Conservation (phyloP, 1,140 invertebrate species). For the Cydia amplana region DNA sequence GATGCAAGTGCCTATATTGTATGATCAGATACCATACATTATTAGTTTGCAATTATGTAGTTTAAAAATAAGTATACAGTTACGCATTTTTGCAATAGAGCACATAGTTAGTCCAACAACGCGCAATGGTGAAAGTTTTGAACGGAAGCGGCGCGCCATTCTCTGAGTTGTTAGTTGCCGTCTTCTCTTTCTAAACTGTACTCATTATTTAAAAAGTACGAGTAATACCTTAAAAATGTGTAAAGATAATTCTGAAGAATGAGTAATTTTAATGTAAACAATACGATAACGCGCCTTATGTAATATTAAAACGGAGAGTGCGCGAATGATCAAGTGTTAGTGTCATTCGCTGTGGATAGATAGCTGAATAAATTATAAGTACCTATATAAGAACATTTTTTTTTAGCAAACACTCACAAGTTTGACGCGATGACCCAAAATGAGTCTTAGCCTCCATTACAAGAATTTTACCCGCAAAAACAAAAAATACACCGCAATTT, state of each 20-base stretch:
- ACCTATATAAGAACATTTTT: background rate
- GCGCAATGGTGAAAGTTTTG: constrained; percentile 21
- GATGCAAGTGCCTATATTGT: background rate
- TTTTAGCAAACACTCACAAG: background rate
- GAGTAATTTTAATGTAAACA: background rate
- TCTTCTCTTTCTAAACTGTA: constrained; percentile 20
- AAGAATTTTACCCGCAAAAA: too few species aligned
- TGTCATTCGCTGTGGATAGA: background rate
- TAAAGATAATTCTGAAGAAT: background rate
- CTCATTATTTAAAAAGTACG: background rate
- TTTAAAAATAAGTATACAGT: background rate
- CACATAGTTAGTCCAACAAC: background rate
- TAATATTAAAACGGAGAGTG: constrained; percentile 5
- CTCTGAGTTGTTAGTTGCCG: constrained; percentile 4
- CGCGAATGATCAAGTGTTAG: background rate
- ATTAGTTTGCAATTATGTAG: background rate
- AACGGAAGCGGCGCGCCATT: constrained; percentile 24
- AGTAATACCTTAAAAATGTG: background rate
- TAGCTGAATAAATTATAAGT: background rate
- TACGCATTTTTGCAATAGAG: constrained; percentile 1
- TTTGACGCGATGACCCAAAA: too few species aligned
- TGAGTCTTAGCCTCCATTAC: too few species aligned
- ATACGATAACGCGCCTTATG: background rate
- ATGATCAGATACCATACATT: background rate
- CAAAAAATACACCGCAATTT: too few species aligned